A percentile compares a stretch with the other conserved stretches of the same genome.
phyloP scores from a whole-genome alignment of 2,888 invertebrate species.

The Lottia scabra region DNA sequence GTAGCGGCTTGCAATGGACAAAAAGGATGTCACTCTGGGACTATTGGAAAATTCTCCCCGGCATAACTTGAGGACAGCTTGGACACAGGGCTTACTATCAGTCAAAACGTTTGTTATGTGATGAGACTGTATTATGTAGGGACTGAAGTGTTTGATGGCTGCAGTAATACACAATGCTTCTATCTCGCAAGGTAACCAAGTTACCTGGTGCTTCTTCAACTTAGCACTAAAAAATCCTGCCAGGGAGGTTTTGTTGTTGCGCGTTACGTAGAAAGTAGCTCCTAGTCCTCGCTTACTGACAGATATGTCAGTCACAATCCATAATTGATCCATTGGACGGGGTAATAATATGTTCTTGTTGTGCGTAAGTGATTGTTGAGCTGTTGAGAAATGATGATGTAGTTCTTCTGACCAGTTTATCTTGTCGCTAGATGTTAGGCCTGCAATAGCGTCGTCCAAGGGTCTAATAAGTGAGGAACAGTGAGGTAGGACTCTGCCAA shows the following conservation, averaged over 20 bases:
- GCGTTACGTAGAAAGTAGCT: conserved; percentile 37
- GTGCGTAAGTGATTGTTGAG: not conserved
- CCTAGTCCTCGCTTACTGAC: conserved; percentile 29
- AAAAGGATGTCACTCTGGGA: too few species aligned
- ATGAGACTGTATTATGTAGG: conserved; percentile 35
- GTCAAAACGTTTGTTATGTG: too few species aligned
- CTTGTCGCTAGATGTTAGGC: too few species aligned
- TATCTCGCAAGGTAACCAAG: conserved; percentile 28
- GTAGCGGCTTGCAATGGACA: too few species aligned
- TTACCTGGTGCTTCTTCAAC: conserved; percentile 37
- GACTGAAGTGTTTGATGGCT: too few species aligned
- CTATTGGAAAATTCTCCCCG: too few species aligned
- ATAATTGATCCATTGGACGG: conserved; percentile 11
- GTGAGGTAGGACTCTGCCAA: conserved; percentile 27
- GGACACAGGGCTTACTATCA: too few species aligned
- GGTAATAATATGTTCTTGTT: conserved; percentile 27
- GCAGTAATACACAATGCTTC: conserved; percentile 41
- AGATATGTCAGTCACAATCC: too few species aligned
- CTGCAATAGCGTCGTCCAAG: conserved; percentile 24
- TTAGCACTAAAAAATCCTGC: conserved; percentile 45
- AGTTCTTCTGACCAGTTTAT: conserved; percentile 26
- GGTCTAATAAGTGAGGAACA: conserved; percentile 18
- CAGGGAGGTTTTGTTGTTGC: conserved; percentile 22
- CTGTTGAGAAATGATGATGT: not conserved
- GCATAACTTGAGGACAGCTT: too few species aligned